Percentiles rank a stretch among this genome's conserved stretches.
Evolutionary conservation across 2,113 vertebrate species (phyloP).

Genomic region (Neolamprologus kungweensis): DNA sequence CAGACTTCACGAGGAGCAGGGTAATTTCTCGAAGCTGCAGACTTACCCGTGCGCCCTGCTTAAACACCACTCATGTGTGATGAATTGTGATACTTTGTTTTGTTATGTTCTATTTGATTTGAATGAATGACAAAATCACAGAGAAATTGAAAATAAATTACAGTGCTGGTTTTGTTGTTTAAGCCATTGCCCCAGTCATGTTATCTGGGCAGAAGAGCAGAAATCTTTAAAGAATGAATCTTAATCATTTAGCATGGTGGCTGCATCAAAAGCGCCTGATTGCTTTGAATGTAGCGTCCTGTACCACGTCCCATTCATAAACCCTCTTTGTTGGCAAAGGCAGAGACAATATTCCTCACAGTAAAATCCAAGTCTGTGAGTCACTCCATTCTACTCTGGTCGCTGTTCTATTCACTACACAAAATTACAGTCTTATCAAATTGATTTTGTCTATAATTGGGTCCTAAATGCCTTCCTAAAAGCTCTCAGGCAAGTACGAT

Average conservation of each 20-base stretch:
- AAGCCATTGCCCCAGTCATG: not conserved
- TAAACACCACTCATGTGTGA: not conserved
- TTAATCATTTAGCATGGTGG: slow-evolving; percentile 25
- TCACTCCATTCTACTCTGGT: not conserved
- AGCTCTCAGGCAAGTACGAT: not conserved
- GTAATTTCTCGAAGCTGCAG: not conserved
- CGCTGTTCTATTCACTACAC: not conserved
- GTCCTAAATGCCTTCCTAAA: not conserved
- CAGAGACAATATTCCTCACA: not conserved
- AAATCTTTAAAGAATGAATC: slow-evolving; percentile 15
- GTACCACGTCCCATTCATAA: not conserved
- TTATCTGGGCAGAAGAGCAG: slow-evolving; percentile 30
- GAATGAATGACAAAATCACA: not conserved
- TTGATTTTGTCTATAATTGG: not conserved
- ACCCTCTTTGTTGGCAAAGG: not conserved
- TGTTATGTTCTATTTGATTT: not conserved
- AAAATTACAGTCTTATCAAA: not conserved
- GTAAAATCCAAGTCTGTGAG: not conserved
- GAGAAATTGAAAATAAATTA: not conserved
- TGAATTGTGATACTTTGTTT: not conserved
- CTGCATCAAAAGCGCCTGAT: slow-evolving; percentile 43
- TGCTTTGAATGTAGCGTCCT: slow-evolving; percentile 21
- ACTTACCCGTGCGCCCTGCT: not conserved
- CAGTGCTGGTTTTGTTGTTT: not conserved
- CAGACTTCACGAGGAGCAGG: not conserved